Evolutionary conservation across 1,140 invertebrate species (phyloP).

Genomic region (Drosophila suzukii): DNA sequence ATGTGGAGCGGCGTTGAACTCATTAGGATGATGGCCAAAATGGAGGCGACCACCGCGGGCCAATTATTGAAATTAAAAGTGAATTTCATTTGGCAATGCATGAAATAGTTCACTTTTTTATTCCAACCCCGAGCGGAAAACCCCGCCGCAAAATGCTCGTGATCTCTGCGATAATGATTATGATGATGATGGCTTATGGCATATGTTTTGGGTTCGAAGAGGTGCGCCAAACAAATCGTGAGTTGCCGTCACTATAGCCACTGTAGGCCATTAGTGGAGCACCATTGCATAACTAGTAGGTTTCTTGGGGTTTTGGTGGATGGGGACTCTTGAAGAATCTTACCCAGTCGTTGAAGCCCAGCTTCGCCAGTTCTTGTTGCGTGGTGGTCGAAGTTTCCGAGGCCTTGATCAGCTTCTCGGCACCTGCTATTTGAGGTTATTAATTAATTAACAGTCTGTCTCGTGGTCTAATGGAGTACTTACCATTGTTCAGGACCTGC

Average conservation of each 20-base stretch:
- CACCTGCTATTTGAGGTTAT: slow-evolving; percentile 66
- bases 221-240: slow-evolving; percentile 65
- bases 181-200: slow-evolving; percentile 58
- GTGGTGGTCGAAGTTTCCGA: slow-evolving; percentile 86
- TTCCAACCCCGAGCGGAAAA: slow-evolving; percentile 29
- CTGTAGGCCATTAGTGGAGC: slow-evolving; percentile 67
- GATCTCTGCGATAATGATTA: slow-evolving; percentile 67
- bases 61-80: slow-evolving; percentile 80
- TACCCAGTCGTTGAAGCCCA: slow-evolving; percentile 95
- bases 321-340: slow-evolving; percentile 55
- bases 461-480: slow-evolving; percentile 2
- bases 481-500: slow-evolving; percentile 88
- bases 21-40: slow-evolving; percentile 70
- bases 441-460: slow-evolving; percentile 1
- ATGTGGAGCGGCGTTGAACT: slow-evolving; percentile 39
- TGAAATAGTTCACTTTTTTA: slow-evolving; percentile 68
- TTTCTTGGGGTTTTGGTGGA: slow-evolving; percentile 1
- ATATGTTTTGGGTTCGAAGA: slow-evolving; percentile 45
- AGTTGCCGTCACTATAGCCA: slow-evolving; percentile 44
- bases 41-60: slow-evolving; percentile 47
- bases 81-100: slow-evolving; percentile 63
- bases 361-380: slow-evolving; percentile 89
- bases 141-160: slow-evolving; percentile 42
- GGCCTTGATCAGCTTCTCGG: slow-evolving; percentile 86
- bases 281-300: slow-evolving; percentile 18